Evolutionary conservation across 2,113 vertebrate genomes (phyloP).

Genomic region (crab-eating macaque (Macaca fascicularis)): T2T-MFA8v1.1 NC_088378.1:149444001-149444500

Average conservation of each 20-base stretch:
- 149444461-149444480: neutral
- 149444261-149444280: neutral
- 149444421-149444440: neutral
- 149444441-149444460: neutral
- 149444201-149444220: neutral
- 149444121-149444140: neutral
- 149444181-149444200: neutral
- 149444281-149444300: neutral
- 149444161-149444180: neutral
- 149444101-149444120: neutral
- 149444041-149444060: neutral
- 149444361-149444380: neutral
- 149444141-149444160: rapidly evolving
- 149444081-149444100: neutral
- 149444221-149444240: neutral
- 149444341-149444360: neutral
- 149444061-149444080: neutral
- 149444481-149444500: neutral
- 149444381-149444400: neutral
- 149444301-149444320: neutral
- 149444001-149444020: neutral
- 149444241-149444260: neutral
- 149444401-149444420: neutral
- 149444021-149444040: neutral
- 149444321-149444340: neutral